A percentile compares a stretch with the other conserved stretches of the same genome.
Evolutionary conservation across 1,140 invertebrate species (phyloP).

Genomic region (Maniola jurtina): DNA sequence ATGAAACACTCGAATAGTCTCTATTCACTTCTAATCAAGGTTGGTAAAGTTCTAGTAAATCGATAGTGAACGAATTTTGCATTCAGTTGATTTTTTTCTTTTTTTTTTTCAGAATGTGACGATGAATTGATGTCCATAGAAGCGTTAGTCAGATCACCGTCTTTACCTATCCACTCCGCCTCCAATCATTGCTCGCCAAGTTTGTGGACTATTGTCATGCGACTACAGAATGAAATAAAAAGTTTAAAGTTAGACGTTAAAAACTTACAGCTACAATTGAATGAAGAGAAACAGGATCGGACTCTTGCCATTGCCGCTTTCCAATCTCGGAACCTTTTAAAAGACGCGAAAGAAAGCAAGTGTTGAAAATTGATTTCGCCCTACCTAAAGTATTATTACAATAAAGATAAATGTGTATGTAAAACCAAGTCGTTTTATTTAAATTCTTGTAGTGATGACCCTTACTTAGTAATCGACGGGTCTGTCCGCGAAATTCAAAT

Average conservation of each 20-base stretch:
- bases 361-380: slow-evolving; percentile 47
- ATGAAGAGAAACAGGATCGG: slow-evolving; percentile 73
- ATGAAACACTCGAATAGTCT: slow-evolving; percentile 6
- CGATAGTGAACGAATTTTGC: neutral
- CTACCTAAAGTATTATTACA: slow-evolving; percentile 25
- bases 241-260: slow-evolving; percentile 69
- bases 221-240: slow-evolving; percentile 72
- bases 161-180: slow-evolving; percentile 66
- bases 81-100: slow-evolving; percentile 21
- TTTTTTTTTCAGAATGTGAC: slow-evolving; percentile 74
- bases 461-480: too few species aligned
- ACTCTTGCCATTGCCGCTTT: slow-evolving; percentile 70
- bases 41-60: slow-evolving; percentile 44
- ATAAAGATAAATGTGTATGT: slow-evolving; percentile 15
- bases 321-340: slow-evolving; percentile 66
- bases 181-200: slow-evolving; percentile 57
- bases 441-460: neutral
- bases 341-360: slow-evolving; percentile 76
- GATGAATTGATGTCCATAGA: slow-evolving; percentile 65
- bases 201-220: slow-evolving; percentile 70
- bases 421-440: neutral
- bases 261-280: slow-evolving; percentile 64
- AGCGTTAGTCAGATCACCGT: slow-evolving; percentile 70
- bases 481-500: too few species aligned
- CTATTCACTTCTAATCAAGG: slow-evolving; percentile 41